These are phyloP conservation scores for Phylloscopus trochilus DNA, from an alignment of 2,113 vertebrate genomes.

Conservation along the genomic window DNA sequence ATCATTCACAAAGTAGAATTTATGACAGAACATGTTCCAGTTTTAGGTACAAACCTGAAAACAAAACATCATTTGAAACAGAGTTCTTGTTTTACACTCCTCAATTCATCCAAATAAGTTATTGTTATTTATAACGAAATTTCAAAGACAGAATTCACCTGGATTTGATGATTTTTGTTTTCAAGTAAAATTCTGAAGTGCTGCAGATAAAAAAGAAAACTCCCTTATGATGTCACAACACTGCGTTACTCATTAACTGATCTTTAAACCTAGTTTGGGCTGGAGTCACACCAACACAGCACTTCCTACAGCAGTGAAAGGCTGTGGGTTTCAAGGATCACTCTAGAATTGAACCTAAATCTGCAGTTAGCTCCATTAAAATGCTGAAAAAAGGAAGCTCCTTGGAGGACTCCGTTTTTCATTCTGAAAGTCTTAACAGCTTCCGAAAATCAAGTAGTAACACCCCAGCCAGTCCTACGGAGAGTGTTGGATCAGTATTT, in stretches of 20 bases:
- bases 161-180: background rate
- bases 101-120: background rate
- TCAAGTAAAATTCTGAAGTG: background rate
- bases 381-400: conserved; percentile 57
- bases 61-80: background rate
- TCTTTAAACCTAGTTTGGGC: background rate
- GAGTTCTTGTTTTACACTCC: background rate
- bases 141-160: background rate
- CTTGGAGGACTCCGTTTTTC: conserved; percentile 34
- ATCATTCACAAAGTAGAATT: background rate
- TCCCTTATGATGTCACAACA: conserved; percentile 20
- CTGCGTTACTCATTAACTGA: conserved; percentile 76
- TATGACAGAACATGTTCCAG: background rate
- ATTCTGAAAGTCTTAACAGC: conserved; percentile 1
- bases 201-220: conserved; percentile 5
- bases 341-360: background rate
- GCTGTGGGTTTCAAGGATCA: background rate
- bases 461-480: conserved; percentile 2
- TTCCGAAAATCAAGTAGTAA: background rate
- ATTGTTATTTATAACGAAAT: background rate
- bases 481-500: conserved; percentile 57
- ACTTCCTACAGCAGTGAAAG: conserved; percentile 24
- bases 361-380: background rate
- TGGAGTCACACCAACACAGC: conserved; percentile 19
- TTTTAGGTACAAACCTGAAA: background rate